These are phyloP conservation scores for Lasioglossum pauxillum DNA, from an alignment of 2,888 invertebrate genomes.

Conservation along the genomic window DNA sequence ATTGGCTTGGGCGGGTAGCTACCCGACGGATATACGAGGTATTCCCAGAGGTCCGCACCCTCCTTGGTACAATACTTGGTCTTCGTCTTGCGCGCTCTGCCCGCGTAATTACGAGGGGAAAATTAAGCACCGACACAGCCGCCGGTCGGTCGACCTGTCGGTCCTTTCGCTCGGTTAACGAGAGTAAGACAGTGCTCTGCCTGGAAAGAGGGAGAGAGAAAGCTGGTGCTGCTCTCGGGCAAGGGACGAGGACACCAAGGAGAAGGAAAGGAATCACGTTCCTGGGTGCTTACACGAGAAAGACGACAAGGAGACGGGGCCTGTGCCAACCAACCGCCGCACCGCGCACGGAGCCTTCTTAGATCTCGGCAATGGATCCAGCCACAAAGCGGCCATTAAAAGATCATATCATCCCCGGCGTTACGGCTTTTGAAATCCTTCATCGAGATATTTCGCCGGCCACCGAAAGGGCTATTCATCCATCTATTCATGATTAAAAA, in stretches of 20 bases:
- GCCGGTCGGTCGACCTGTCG: slow-evolving; percentile 79
- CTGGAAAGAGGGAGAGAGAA: background rate
- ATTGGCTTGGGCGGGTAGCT: slow-evolving; percentile 61
- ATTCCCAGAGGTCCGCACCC: slow-evolving; percentile 74
- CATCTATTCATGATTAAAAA: slow-evolving; percentile 46
- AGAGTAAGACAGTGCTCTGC: slow-evolving; percentile 62
- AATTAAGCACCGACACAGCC: slow-evolving; percentile 85
- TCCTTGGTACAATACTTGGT: slow-evolving; percentile 74
- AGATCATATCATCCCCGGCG: slow-evolving; percentile 82
- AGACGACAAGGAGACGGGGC: slow-evolving; percentile 71
- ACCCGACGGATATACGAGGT: slow-evolving; percentile 67
- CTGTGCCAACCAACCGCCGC: slow-evolving; percentile 68
- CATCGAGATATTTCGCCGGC: slow-evolving; percentile 61
- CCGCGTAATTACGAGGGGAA: slow-evolving; percentile 85
- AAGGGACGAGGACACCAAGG: slow-evolving; percentile 55
- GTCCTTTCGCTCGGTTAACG: slow-evolving; percentile 76
- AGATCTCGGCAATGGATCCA: slow-evolving; percentile 82
- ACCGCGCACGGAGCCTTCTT: slow-evolving; percentile 73
- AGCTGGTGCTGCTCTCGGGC: slow-evolving; percentile 3
- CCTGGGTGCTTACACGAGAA: slow-evolving; percentile 74
- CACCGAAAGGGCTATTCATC: slow-evolving; percentile 52
- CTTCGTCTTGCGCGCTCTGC: slow-evolving; percentile 74
- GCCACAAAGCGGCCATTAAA: slow-evolving; percentile 84
- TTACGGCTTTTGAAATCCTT: slow-evolving; percentile 75
- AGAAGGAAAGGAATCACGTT: slow-evolving; percentile 75